Evolutionary conservation across 2,888 invertebrate genomes (phyloP).

Genomic region (Dione vanillae): DNA sequence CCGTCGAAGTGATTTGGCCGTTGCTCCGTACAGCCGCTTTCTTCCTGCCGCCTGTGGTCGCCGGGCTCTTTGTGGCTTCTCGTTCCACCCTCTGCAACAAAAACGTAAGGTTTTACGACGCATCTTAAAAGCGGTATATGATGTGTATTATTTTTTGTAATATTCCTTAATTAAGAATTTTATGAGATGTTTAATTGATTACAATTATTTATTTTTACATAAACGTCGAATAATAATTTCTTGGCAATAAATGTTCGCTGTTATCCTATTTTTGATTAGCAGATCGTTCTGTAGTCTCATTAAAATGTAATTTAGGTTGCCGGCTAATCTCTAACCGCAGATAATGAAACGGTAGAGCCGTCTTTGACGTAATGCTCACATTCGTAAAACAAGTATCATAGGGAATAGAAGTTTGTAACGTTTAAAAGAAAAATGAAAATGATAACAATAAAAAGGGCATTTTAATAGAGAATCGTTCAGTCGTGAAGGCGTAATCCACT

Average conservation of each 20-base stretch:
- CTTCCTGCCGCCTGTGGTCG: conserved; percentile 75
- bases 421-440: conserved; percentile 47
- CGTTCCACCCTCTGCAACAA: conserved; percentile 76
- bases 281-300: conserved; percentile 59
- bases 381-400: conserved; percentile 19
- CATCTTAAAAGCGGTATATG: background rate
- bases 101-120: conserved; percentile 37
- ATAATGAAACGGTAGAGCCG: conserved; percentile 40
- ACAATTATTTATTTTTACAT: too few relatives aligned
- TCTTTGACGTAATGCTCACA: conserved; percentile 31
- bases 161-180: too few relatives aligned
- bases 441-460: conserved; percentile 64
- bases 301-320: conserved; percentile 69
- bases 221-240: background rate
- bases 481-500: conserved; percentile 78
- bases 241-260: conserved; percentile 39
- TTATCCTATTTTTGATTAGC: conserved; percentile 45
- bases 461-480: conserved; percentile 71
- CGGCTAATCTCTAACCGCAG: conserved; percentile 54
- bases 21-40: conserved; percentile 72
- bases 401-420: conserved; percentile 20
- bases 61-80: conserved; percentile 76
- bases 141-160: too few relatives aligned
- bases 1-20: conserved; percentile 70
- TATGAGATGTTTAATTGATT: too few relatives aligned